Evolutionary conservation across 2,113 vertebrate genomes (phyloP).

Genomic region (Gymnocephalus cernua): DNA sequence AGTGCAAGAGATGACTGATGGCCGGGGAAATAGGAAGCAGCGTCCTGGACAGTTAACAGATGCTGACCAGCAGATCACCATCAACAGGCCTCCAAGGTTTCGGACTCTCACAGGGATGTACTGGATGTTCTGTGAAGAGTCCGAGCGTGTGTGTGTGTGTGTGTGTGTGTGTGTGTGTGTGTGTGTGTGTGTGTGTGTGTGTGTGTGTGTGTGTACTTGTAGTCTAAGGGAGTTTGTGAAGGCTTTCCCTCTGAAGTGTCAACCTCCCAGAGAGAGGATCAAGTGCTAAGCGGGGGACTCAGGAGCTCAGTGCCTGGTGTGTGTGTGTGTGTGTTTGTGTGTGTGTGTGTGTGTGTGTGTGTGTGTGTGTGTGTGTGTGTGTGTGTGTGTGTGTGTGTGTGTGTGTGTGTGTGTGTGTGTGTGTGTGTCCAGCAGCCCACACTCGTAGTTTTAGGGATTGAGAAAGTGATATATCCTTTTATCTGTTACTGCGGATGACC

Average conservation of each 20-base stretch:
- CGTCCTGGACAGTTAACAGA: slow-evolving; percentile 66
- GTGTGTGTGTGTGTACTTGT: slow-evolving; percentile 27
- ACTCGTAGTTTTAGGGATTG: slow-evolving; percentile 62
- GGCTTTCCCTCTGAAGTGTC: slow-evolving; percentile 75
- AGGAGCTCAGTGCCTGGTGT: slow-evolving; percentile 64
- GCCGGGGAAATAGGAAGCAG: slow-evolving; percentile 44
- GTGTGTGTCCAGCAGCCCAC: slow-evolving; percentile 33
- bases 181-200: slow-evolving; percentile 31
- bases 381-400: slow-evolving; percentile 36
- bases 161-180: slow-evolving; percentile 19
- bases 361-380: slow-evolving; percentile 52
- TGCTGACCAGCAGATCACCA: slow-evolving; percentile 75
- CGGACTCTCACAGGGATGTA: slow-evolving; percentile 14
- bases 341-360: slow-evolving; percentile 49
- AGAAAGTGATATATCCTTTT: slow-evolving; percentile 77
- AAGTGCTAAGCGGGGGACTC: slow-evolving; percentile 78
- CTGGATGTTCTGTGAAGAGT: background rate
- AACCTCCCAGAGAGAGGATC: slow-evolving; percentile 78
- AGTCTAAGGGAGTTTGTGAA: slow-evolving; percentile 51
- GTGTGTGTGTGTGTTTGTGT: slow-evolving; percentile 38
- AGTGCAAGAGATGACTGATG: slow-evolving; percentile 50
- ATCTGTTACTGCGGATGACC: slow-evolving; percentile 69
- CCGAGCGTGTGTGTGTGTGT: background rate
- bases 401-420: slow-evolving; percentile 50
- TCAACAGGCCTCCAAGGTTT: slow-evolving; percentile 55